Base-by-base conservation (phyloP, 2,797 vertebrate species). In the Hoplostethus mediterraneus region DNA sequence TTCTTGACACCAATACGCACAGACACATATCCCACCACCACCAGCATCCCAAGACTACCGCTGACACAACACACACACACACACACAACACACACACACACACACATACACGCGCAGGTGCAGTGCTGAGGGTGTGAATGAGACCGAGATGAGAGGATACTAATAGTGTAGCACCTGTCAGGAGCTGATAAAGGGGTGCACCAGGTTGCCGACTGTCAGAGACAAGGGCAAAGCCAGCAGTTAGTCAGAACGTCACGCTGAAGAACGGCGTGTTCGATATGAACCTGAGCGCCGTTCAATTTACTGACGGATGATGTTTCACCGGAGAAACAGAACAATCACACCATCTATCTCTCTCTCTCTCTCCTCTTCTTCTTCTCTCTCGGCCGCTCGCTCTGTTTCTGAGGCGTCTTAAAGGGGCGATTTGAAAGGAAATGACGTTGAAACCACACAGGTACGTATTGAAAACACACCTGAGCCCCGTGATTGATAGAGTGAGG, bases 81-180 rank as follows among this genome's bases (percentile, higher is more conserved):
- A 53, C 52, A 42, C 56, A 62, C 25, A 31, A 54, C 58, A 11
- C 51, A 13, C n/a, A 42, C n/a, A 48, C 51, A 52, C 40, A 45
- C 17, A 60, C 0, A 30, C 31, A 53, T 55, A 25, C 30, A 28
- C 42, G 70, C 44, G 28, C n/a, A 59, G 14, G 14, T 17, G 28
- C 28, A 44, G 30, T 33, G 38, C 63, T 2, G n/a, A 38, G 21
- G 52, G 74, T 62, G 81, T 76, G 81, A 83, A 80, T 71, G 75
- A 73, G 59, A 61, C 45, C 49, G 77, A 73, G 75, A 90, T 79
- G 73, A 81, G 69, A 70, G 57, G 77, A 65, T 77, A 65, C 71
- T 81, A 87, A 87, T 80, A 61, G 75, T 52, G 47, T 69, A 80
- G 73, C 87, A 87, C 80, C 82, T 82, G 82, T 79, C 83, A 77